Conservation (phyloP, 2,888 invertebrate genomes). For the Drosophila siamana region DNA sequence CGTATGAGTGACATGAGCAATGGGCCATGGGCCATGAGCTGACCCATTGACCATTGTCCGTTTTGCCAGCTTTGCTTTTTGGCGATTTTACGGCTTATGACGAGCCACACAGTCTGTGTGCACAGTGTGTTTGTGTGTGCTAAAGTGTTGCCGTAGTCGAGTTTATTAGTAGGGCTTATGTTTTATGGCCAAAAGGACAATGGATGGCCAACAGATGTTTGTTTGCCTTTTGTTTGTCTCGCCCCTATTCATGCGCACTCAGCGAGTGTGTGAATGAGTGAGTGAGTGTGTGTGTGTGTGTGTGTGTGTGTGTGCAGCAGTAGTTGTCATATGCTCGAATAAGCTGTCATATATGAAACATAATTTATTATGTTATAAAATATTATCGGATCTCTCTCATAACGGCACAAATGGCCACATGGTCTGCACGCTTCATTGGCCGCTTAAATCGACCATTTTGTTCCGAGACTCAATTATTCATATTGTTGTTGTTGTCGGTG, state of each 20-base stretch:
- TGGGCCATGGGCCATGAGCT: conserved; percentile 41
- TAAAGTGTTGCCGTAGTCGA: conserved; percentile 67
- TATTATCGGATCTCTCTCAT: conserved; percentile 70
- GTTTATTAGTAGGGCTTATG: conserved; percentile 80
- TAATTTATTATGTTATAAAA: conserved; percentile 82
- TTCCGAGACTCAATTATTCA: conserved; percentile 79
- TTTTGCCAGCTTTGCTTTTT: conserved; percentile 77
- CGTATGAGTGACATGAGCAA: conserved; percentile 76
- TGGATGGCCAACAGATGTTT: conserved; percentile 78
- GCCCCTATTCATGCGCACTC: conserved; percentile 39
- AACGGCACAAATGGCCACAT: conserved; percentile 32
- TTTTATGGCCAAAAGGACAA: conserved; percentile 78
- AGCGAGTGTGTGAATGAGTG: conserved; percentile 13
- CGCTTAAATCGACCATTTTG: conserved; percentile 80
- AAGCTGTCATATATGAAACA: conserved; percentile 79
- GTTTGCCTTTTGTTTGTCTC: conserved; percentile 75
- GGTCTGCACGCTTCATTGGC: conserved; percentile 71
- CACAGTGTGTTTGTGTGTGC: conserved; percentile 36
- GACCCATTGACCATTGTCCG: conserved; percentile 57
- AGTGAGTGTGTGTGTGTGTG: conserved; percentile 14
- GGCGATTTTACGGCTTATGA: conserved; percentile 82
- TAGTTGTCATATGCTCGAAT: conserved; percentile 79
- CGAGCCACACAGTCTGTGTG: conserved; percentile 54
- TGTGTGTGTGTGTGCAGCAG: conserved; percentile 24
- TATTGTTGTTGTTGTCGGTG: conserved; percentile 54